phyloP scores from a whole-genome alignment of 23 tunicate genomes.

The Trididemnum nubilum region DNA sequence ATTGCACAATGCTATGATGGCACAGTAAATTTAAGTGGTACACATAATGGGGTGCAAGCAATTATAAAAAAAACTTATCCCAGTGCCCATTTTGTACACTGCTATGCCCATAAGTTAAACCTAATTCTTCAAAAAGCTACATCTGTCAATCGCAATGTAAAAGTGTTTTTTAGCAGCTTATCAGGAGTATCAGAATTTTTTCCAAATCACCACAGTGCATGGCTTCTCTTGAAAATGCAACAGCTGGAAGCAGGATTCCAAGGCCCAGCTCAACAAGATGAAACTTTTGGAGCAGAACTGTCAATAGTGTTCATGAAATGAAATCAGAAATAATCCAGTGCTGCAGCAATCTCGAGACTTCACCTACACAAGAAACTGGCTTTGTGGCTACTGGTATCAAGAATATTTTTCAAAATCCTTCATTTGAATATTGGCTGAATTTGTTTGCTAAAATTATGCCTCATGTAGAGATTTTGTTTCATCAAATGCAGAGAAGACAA shows the following conservation, averaged over 20 bases:
- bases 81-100: constrained; percentile 10
- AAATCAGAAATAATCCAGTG: constrained; percentile 4
- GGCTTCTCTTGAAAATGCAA: constrained; percentile 3
- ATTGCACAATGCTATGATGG: constrained; percentile 16
- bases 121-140: constrained; percentile 1
- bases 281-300: constrained; percentile 26
- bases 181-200: constrained; percentile 14
- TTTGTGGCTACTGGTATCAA: constrained; percentile 15
- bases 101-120: constrained; percentile 28
- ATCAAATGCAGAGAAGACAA: constrained; percentile 20
- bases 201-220: constrained; percentile 15
- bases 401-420: background rate
- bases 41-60: no score
- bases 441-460: constrained; percentile 37
- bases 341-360: background rate
- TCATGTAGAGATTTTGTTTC: constrained; percentile 29
- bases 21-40: background rate
- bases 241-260: constrained; percentile 5
- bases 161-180: constrained; percentile 15
- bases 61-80: constrained; percentile 1
- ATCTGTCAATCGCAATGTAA: background rate
- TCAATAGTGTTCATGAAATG: constrained; percentile 17
- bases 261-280: constrained; percentile 31
- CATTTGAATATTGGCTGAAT: constrained; percentile 26
- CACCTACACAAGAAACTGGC: background rate